Evolutionary conservation across 2,797 vertebrate genomes (phyloP), one percentile per base, ranked within the genome.

Genomic region (Vipera latastei): DNA sequence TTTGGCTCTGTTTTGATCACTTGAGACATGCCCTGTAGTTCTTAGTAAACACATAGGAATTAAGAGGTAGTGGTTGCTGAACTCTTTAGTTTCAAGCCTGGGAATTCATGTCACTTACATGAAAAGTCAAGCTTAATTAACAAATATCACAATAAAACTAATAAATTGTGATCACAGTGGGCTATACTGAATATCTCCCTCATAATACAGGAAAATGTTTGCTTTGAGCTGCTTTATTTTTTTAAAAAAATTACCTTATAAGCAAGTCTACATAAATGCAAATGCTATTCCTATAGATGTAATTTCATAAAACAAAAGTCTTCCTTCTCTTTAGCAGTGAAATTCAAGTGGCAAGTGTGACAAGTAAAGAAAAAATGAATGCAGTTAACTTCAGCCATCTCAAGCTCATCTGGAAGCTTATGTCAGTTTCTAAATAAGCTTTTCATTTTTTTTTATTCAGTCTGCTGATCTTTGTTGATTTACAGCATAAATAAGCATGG

Each of bases 381-480:
- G 94, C 96, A 94, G 97, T 97, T 98, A 97, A 97, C 97, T 97
- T 97, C 97, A 97, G 96, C 97, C 96, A 95, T 97, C 97, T 96
- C 95, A 93, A 93, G 96, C 96, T 97, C 97, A 97, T 98, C 96
- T 97, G 96, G 97, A 98, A 97, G 97, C 97, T 97, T 97, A 94
- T 97, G 97, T 97, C 97, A 97, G 95, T 97, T 97, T 96, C 97
- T 97, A 98, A 98, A 97, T 97, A 98, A 98, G 98, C 97, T 98
- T 98, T 97, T 98, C 97, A 97, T 98, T 98, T 97, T 97, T 97
- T 86, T 96, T 97, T 97, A 96, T 97, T 98, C 97, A 97, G 96
- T 96, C 97, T 96, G 96, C 97, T 97, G 97, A 97, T 98, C 97
- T 98, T 97, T 97, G 98, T 97, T 98, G 97, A 98, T 98, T 98